Evolutionary conservation across 2,888 invertebrate genomes (phyloP).

Genomic region (Sarcophaga rosellei): DNA sequence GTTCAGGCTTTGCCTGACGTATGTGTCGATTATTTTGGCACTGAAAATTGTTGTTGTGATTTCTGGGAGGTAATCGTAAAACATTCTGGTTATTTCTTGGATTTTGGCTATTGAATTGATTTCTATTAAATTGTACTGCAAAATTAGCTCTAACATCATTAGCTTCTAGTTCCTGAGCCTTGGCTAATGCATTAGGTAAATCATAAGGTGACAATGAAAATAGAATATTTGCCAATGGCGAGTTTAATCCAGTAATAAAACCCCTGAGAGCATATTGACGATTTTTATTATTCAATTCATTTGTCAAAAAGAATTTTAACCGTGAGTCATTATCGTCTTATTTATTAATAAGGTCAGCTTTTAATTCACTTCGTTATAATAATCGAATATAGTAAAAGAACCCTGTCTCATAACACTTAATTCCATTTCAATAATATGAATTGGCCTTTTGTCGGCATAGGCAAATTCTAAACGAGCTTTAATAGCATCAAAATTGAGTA

Average conservation of each 20-base stretch:
- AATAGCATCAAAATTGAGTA: neutral
- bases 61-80: constrained; percentile 9
- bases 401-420: neutral
- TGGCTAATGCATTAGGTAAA: too few relatives aligned
- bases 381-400: neutral
- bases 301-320: too few relatives aligned
- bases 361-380: constrained; percentile 1
- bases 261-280: too few relatives aligned
- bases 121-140: constrained; percentile 2
- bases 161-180: constrained; percentile 1
- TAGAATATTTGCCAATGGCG: neutral
- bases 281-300: too few relatives aligned
- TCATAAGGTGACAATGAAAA: too few relatives aligned
- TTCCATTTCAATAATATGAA: neutral
- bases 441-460: neutral
- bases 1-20: too few relatives aligned
- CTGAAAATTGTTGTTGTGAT: constrained; percentile 1
- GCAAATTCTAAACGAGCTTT: too few relatives aligned
- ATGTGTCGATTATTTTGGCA: neutral
- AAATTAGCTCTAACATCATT: constrained; percentile 16
- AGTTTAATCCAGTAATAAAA: neutral
- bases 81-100: neutral
- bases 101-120: neutral
- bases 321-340: too few relatives aligned
- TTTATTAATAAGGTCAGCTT: constrained; percentile 19